Percentiles rank a stretch among this genome's conserved stretches.
These are phyloP conservation scores for Paedocypris sp. DNA, from an alignment of 2,113 vertebrate species.

Conservation along the genomic window DNA sequence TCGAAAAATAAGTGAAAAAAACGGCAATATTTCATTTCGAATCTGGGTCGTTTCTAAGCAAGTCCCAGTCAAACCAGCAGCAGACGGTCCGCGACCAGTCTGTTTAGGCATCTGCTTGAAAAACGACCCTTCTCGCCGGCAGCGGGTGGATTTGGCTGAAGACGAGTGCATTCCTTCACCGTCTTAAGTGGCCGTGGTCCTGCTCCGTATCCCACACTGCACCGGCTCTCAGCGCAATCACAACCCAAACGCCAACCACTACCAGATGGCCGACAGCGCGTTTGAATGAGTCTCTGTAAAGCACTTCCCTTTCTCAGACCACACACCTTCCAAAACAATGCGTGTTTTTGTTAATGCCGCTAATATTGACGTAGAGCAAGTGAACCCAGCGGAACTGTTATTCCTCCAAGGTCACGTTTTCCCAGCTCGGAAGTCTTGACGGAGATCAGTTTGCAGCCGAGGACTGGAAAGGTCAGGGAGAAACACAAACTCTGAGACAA, in stretches of 20 bases:
- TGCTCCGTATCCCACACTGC: constrained; percentile 29
- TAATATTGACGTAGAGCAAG: not conserved
- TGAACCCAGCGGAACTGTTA: not conserved
- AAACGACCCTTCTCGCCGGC: constrained; percentile 17
- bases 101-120: constrained; percentile 22
- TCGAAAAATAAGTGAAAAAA: not conserved
- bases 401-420: not conserved
- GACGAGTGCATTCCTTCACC: constrained; percentile 13
- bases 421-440: not conserved
- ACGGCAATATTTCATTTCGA: not conserved
- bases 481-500: not conserved
- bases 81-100: not conserved
- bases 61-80: constrained; percentile 1
- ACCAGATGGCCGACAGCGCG: constrained; percentile 42
- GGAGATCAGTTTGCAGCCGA: not conserved
- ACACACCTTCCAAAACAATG: constrained; percentile 38
- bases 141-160: not conserved
- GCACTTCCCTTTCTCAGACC: constrained; percentile 37
- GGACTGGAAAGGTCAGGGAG: not conserved
- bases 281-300: constrained; percentile 23
- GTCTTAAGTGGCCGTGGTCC: constrained; percentile 22
- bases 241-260: constrained; percentile 43
- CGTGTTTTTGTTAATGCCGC: not conserved
- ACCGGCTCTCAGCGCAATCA: constrained; percentile 35
- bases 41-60: not conserved